These are phyloP conservation scores for Diarsia dahlii DNA, from an alignment of 2,888 invertebrate genomes.

Conservation along the genomic window DNA sequence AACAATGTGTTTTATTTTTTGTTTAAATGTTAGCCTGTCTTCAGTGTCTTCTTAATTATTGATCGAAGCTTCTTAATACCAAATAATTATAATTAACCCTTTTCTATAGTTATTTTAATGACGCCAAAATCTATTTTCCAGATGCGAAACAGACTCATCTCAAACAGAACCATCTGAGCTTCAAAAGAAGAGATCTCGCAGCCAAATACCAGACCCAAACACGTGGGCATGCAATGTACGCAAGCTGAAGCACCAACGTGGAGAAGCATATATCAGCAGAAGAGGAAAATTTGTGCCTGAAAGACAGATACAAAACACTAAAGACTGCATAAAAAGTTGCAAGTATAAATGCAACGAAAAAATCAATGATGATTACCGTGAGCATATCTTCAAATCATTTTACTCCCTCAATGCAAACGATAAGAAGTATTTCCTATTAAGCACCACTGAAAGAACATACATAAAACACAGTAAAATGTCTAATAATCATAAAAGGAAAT, in stretches of 20 bases:
- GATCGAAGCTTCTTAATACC: no score
- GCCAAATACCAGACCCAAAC: slow-evolving; percentile 79
- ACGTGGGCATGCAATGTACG: slow-evolving; percentile 87
- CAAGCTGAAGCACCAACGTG: slow-evolving; percentile 85
- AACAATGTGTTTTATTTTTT: no score
- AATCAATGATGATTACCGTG: slow-evolving; percentile 81
- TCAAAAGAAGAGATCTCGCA: slow-evolving; percentile 74
- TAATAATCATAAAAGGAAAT: slow-evolving; percentile 76
- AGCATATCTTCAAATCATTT: slow-evolving; percentile 86
- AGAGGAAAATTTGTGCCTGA: slow-evolving; percentile 86
- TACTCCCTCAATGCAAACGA: slow-evolving; percentile 85
- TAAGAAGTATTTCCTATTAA: slow-evolving; percentile 86
- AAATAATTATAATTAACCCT: no score
- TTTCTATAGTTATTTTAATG: neutral
- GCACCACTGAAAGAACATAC: slow-evolving; percentile 83
- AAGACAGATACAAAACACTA: slow-evolving; percentile 79
- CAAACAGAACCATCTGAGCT: slow-evolving; percentile 44
- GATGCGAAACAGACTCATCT: slow-evolving; percentile 42
- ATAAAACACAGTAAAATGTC: slow-evolving; percentile 76
- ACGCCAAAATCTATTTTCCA: slow-evolving; percentile 16
- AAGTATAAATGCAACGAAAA: slow-evolving; percentile 85
- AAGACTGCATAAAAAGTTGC: slow-evolving; percentile 85
- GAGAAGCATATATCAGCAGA: slow-evolving; percentile 85
- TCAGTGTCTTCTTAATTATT: no score
- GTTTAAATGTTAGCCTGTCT: no score